phyloP scores from a whole-genome alignment of 2,888 invertebrate genomes.

The Brachynemurus nebulosus region DNA sequence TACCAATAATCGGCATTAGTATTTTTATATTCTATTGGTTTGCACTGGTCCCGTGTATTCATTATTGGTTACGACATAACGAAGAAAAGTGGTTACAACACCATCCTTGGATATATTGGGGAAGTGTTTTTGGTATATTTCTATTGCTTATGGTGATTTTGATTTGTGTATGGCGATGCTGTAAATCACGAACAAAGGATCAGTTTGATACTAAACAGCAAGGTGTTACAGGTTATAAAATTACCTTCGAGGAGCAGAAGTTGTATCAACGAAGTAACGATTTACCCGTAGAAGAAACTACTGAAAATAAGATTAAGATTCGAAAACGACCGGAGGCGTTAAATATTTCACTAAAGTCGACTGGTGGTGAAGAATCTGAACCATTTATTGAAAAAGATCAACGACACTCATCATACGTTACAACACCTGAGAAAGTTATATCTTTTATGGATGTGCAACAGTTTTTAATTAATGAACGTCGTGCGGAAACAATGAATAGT shows the following conservation, averaged over 20 bases:
- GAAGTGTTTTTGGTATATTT: no score
- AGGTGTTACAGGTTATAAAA: not conserved
- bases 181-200: no score
- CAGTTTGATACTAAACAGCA: no score
- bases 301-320: not conserved
- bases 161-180: no score
- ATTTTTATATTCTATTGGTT: conserved; percentile 29
- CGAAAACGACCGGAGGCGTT: no score
- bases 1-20: conserved; percentile 15
- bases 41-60: conserved; percentile 26
- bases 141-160: no score
- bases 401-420: not conserved
- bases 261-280: not conserved
- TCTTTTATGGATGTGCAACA: not conserved
- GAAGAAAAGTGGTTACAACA: no score
- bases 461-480: conserved; percentile 5
- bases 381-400: not conserved
- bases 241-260: not conserved
- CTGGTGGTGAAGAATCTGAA: not conserved
- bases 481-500: no score
- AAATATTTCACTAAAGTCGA: no score
- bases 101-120: no score
- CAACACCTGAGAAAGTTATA: not conserved
- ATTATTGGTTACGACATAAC: conserved; percentile 14
- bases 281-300: not conserved